A percentile compares a stretch with the other conserved stretches of the same genome.
These are phyloP conservation scores for Spinibarbus caldwelli DNA, from an alignment of 2,797 vertebrate genomes.

Conservation along the genomic window DNA sequence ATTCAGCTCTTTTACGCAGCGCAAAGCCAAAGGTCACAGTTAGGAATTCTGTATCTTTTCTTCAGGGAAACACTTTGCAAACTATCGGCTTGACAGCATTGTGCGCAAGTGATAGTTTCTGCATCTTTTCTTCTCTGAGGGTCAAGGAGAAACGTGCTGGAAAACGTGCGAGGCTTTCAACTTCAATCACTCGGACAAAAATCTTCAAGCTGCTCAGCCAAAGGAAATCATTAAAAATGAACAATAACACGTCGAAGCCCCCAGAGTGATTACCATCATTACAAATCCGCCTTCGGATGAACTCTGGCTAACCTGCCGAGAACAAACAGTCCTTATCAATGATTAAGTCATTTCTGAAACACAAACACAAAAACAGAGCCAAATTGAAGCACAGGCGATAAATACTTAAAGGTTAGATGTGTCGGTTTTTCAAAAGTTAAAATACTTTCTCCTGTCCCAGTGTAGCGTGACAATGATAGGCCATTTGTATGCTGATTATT, in stretches of 20 bases:
- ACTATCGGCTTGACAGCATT: constrained; percentile 22
- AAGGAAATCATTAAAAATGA: constrained; percentile 47
- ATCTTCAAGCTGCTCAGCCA: constrained; percentile 7
- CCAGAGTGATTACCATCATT: constrained; percentile 39
- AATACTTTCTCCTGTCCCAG: not conserved
- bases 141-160: not conserved
- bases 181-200: constrained; percentile 19
- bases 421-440: not conserved
- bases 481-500: not conserved
- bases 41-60: not conserved
- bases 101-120: not conserved
- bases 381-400: not conserved
- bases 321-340: constrained; percentile 27
- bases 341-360: not conserved
- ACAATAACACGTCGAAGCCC: constrained; percentile 30
- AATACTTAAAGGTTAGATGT: not conserved
- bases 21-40: constrained; percentile 18
- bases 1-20: not conserved
- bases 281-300: constrained; percentile 44
- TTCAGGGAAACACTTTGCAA: constrained; percentile 10
- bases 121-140: not conserved
- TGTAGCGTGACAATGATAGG: not conserved
- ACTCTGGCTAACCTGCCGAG: constrained; percentile 41
- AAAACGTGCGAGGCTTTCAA: not conserved
- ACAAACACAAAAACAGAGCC: not conserved